These are phyloP conservation scores for Bothrops alternatus DNA, from an alignment of 2,797 vertebrate species.

Conservation along the genomic window DNA sequence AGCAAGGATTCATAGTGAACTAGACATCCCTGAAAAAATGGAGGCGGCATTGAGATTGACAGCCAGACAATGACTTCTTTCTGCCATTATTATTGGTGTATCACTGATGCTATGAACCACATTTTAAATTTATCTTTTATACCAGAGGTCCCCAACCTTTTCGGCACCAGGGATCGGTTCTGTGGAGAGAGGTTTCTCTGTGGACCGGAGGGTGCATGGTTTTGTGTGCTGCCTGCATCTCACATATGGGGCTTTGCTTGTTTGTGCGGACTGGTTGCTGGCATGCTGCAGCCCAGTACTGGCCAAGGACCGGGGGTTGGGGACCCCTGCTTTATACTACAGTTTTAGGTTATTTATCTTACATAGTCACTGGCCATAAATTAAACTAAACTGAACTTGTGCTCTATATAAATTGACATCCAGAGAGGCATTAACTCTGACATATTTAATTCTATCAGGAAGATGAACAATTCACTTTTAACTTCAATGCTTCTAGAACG, in stretches of 20 bases:
- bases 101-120: not conserved
- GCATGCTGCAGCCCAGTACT: too few relatives aligned
- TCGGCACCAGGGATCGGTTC: too few relatives aligned
- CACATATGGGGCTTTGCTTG: too few relatives aligned
- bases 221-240: too few relatives aligned
- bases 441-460: not conserved
- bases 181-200: too few relatives aligned
- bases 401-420: not conserved
- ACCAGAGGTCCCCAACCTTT: too few relatives aligned
- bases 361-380: not conserved
- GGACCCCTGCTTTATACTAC: not conserved
- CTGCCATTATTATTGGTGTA: not conserved
- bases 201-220: too few relatives aligned
- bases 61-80: not conserved
- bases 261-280: too few relatives aligned
- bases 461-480: not conserved
- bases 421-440: not conserved
- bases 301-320: too few relatives aligned
- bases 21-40: not conserved
- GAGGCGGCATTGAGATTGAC: not conserved
- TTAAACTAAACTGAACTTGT: not conserved
- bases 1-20: not conserved
- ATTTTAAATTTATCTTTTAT: not conserved
- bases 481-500: not conserved
- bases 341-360: not conserved